Evolutionary conservation across 1,140 invertebrate genomes (phyloP), one percentile per base, ranked within the genome.

Genomic region (Phenacoccus solenopsis): DNA sequence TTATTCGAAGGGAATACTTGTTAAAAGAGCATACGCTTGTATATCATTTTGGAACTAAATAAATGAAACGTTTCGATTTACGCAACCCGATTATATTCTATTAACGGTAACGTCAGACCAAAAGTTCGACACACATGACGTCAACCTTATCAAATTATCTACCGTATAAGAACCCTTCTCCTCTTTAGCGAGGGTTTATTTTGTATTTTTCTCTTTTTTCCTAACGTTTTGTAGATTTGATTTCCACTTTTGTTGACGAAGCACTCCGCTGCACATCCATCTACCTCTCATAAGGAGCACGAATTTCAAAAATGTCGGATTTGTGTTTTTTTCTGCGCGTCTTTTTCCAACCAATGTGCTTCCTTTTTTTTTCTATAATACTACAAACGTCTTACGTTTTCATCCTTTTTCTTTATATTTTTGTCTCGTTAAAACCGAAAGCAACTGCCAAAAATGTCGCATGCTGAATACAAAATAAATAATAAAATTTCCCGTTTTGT

Each of bases 291-390:
- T 64, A 64, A 64, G 25, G 22, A 64, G 25, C 59, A 64, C 59
- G 59, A 64, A 64, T 64, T 64, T 64, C 59, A 64, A 25, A 64
- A 64, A 64, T 64, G 59, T 64, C 59, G 59, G 59, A 64, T 64
- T 64, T 64, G 1, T 64, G 22, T 64, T 64, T 27, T 64, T 64
- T 64, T 59, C 56, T 59, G 5, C 56, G 4, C 59, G 12, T 64
- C 16, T 24, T 25, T 10, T 64, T 64, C 59, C 32, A 22, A 4
- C 9, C 2, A 64, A 27, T 64, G 59, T 22, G 22, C 4, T 64
- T 16, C 56, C 25, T 24, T 64, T 38, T n/a, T 38, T 38, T 38
- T 64, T 25, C 20, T 64, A 25, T 10, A 25, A 64, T 64, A 64
- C 3, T 25, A 64, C 59, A 24, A 64, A 24, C 9, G 59, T 64